These are phyloP conservation scores for Drosophila robusta DNA, from an alignment of 2,888 invertebrate genomes.

Conservation along the genomic window DNA sequence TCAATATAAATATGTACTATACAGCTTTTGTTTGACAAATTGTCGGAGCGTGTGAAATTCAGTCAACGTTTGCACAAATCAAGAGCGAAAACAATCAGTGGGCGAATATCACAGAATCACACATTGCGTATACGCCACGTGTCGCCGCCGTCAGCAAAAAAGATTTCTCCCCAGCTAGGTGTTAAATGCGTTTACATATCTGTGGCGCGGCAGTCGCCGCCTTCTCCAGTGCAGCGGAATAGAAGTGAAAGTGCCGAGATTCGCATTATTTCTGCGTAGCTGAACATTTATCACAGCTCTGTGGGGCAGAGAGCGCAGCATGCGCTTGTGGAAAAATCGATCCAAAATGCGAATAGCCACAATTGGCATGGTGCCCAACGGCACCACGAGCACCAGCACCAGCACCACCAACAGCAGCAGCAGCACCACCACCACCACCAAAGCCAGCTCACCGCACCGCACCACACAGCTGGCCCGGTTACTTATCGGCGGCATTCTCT, in stretches of 20 bases:
- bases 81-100: conserved; percentile 26
- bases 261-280: conserved; percentile 76
- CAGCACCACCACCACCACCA: background rate
- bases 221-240: conserved; percentile 35
- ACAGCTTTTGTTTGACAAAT: conserved; percentile 53
- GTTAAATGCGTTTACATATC: conserved; percentile 70
- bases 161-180: conserved; percentile 35
- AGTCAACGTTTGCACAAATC: conserved; percentile 52
- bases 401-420: background rate
- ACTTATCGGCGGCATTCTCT: conserved; percentile 72
- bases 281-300: conserved; percentile 62
- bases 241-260: conserved; percentile 69
- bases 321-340: conserved; percentile 74
- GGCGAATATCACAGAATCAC: conserved; percentile 9
- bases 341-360: conserved; percentile 71
- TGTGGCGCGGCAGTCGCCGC: conserved; percentile 45
- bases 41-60: conserved; percentile 41
- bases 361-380: conserved; percentile 45
- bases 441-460: conserved; percentile 9
- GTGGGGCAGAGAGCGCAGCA: conserved; percentile 40
- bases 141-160: conserved; percentile 38
- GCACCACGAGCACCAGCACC: conserved; percentile 1
- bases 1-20: conserved; percentile 8
- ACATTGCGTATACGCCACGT: conserved; percentile 63
- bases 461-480: conserved; percentile 63